Evolutionary conservation across 2,113 vertebrate species (phyloP).

Genomic region (Motacilla tschutschensis): DNA sequence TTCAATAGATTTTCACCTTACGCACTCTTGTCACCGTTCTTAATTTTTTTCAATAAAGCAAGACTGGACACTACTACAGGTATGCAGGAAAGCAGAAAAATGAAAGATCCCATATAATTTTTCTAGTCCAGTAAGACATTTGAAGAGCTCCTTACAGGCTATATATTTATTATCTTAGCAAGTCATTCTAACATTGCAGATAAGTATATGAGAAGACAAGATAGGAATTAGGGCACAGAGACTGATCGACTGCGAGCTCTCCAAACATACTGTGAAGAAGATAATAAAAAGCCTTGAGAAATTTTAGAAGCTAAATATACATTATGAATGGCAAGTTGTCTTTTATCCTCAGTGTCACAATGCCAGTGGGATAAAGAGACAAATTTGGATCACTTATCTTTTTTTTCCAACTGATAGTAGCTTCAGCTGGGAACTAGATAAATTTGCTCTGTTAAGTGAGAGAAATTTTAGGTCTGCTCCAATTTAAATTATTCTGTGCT

Average conservation of each 20-base stretch:
- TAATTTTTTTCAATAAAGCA: background rate
- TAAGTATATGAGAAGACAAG: background rate
- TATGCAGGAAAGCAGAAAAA: background rate
- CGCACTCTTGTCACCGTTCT: background rate
- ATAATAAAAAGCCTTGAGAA: conserved; percentile 23
- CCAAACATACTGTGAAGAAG: background rate
- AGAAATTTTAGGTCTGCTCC: background rate
- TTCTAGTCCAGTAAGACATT: background rate
- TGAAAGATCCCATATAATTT: background rate
- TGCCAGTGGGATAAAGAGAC: background rate
- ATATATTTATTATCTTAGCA: background rate
- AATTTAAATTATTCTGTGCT: background rate
- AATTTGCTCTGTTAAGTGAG: background rate
- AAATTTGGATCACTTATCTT: background rate
- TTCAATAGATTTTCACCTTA: background rate
- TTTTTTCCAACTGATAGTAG: background rate
- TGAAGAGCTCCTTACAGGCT: background rate
- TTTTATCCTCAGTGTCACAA: conserved; percentile 9
- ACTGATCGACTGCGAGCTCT: background rate
- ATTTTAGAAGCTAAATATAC: conserved; percentile 19
- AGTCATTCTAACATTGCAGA: background rate
- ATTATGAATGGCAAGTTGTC: background rate
- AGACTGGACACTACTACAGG: background rate
- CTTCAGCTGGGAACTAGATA: background rate
- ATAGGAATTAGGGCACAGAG: background rate